Conservation (phyloP, 2,888 invertebrate genomes). For the Catocala fraxini region DNA sequence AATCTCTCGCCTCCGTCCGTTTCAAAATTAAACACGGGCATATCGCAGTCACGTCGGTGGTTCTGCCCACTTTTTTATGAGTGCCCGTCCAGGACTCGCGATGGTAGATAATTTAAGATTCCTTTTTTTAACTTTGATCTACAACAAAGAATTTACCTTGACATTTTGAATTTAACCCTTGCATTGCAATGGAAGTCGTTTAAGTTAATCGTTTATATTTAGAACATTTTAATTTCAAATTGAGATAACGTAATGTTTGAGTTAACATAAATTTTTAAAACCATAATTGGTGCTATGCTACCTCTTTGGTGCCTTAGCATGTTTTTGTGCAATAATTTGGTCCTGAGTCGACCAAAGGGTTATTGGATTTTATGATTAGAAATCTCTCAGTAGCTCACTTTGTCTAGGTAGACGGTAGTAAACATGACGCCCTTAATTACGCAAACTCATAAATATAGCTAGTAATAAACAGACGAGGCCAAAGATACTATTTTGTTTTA, state of each 20-base stretch:
- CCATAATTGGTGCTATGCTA: no score
- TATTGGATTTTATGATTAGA: no score
- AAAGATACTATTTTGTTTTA: no score
- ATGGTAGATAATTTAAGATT: constrained; percentile 49
- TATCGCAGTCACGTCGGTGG: constrained; percentile 81
- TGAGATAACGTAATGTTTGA: neutral
- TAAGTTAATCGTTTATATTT: neutral
- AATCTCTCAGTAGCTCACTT: no score
- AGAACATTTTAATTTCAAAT: neutral
- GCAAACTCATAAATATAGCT: no score
- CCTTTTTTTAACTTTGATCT: constrained; percentile 35
- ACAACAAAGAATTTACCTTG: constrained; percentile 32
- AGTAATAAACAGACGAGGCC: no score
- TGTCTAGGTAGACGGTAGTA: no score
- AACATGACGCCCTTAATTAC: no score
- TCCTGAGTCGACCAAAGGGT: no score
- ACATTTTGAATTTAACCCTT: constrained; percentile 37
- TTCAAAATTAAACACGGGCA: constrained; percentile 79
- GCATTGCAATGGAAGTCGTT: constrained; percentile 4
- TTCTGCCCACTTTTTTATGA: constrained; percentile 69
- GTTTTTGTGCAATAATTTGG: no score
- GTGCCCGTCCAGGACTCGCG: constrained; percentile 52
- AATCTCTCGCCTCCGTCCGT: constrained; percentile 81
- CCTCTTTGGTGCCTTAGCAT: no score
- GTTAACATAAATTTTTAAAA: no score